phyloP scores from a whole-genome alignment of 2,113 vertebrate species.

The Malurus cyaneus region DNA sequence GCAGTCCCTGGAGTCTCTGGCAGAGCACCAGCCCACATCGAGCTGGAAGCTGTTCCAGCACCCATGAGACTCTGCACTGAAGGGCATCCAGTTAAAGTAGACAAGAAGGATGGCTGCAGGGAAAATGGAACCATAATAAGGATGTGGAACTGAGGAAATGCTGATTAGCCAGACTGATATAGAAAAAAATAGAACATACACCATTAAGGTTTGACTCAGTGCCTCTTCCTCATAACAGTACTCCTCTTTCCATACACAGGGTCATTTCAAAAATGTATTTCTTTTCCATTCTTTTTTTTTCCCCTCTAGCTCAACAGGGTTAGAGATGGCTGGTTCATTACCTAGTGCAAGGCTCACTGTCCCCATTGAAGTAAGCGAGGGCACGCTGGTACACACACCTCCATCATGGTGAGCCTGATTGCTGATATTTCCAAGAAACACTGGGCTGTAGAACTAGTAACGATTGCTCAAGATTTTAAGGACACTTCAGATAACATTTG shows the following conservation, averaged over 20 bases:
- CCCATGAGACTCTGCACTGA: background rate
- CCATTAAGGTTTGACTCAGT: background rate
- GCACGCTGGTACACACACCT: accelerated
- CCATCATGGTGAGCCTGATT: background rate
- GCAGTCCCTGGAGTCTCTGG: background rate
- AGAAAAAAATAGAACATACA: background rate
- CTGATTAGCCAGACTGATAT: background rate
- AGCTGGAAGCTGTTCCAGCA: background rate
- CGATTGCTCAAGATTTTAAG: background rate
- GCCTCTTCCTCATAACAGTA: background rate
- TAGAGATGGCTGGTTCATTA: background rate
- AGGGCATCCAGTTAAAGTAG: background rate
- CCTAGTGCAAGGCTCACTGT: background rate
- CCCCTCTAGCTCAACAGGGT: accelerated
- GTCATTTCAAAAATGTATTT: background rate
- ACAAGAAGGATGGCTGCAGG: background rate
- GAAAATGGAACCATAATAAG: background rate
- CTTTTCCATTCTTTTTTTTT: background rate
- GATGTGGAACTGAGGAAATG: background rate
- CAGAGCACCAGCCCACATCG: accelerated
- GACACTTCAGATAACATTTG: background rate
- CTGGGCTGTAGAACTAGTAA: background rate
- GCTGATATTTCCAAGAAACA: background rate
- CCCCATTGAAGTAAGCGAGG: background rate
- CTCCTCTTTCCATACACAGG: background rate